Evolutionary conservation across 64 coral and sea anemone genomes (phyloP).

Genomic region (Anthopleura sola): DNA sequence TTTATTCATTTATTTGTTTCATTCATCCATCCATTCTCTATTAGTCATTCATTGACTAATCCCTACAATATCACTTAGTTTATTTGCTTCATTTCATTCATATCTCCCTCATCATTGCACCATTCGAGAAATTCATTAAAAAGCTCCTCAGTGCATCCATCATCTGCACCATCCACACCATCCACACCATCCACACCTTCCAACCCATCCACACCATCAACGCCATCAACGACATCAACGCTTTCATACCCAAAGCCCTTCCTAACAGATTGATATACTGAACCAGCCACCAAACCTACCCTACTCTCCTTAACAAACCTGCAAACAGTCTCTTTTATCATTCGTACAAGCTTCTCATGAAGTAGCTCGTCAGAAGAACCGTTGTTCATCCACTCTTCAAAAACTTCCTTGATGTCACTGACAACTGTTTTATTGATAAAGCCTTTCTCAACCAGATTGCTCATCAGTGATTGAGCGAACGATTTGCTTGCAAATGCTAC

Average conservation of each 20-base stretch:
- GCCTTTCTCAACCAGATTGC: background rate
- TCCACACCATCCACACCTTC: no score
- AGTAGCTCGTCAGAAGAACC: background rate
- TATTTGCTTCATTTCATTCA: background rate
- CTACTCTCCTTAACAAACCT: background rate
- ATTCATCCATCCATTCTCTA: no score
- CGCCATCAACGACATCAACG: background rate
- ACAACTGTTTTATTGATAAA: background rate
- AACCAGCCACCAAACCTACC: background rate
- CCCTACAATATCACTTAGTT: no score
- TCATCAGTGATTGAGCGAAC: background rate
- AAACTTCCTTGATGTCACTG: background rate
- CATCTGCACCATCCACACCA: no score
- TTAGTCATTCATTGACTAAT: no score
- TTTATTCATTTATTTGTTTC: no score
- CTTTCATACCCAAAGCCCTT: background rate
- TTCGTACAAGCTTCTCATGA: background rate
- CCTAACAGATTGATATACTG: background rate
- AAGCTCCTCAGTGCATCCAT: background rate
- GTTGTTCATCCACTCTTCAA: background rate
- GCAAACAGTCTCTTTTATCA: background rate
- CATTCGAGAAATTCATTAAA: constrained; percentile 1
- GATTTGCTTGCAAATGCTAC: background rate
- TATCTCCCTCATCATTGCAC: background rate
- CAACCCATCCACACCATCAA: background rate